phyloP scores from a whole-genome alignment of 2,113 vertebrate species.

The Neolamprologus falcicula region DNA sequence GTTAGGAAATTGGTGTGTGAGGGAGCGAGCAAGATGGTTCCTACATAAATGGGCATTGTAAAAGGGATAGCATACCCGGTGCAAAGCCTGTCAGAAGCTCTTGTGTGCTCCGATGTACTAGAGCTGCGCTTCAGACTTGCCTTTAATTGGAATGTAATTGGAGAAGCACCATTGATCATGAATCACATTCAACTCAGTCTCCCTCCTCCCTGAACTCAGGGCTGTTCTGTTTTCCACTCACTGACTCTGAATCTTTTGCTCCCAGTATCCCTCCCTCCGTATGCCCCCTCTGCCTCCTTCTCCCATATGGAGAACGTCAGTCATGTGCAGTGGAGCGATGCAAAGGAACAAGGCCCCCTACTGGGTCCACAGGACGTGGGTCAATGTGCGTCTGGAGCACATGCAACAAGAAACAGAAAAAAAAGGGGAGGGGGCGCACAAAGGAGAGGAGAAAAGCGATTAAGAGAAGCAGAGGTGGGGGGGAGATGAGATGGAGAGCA shows the following conservation, averaged over 20 bases:
- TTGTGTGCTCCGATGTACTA: background rate
- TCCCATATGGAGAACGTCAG: conserved; percentile 61
- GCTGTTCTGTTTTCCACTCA: conserved; percentile 19
- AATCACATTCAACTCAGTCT: conserved; percentile 43
- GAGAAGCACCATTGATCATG: conserved; percentile 67
- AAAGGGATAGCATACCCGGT: background rate
- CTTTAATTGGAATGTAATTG: conserved; percentile 69
- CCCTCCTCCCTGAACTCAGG: conserved; percentile 4
- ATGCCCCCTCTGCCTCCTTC: background rate
- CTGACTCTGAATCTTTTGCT: background rate
- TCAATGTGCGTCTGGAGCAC: conserved; percentile 65
- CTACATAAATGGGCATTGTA: background rate
- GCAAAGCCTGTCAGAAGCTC: conserved; percentile 28
- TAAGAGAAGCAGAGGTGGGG: conserved; percentile 24
- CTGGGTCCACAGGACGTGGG: conserved; percentile 52
- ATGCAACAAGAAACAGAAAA: conserved; percentile 20
- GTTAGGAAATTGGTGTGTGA: background rate
- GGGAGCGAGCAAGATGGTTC: background rate
- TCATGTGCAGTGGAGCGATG: conserved; percentile 69
- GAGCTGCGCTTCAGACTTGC: conserved; percentile 15
- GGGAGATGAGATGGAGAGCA: conserved; percentile 21
- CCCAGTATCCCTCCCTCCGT: background rate
- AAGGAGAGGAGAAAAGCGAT: background rate
- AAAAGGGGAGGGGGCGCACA: background rate
- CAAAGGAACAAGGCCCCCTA: conserved; percentile 69